Base-by-base conservation (phyloP, 2,797 vertebrate species). In the Toxotes lorentzi region DNA sequence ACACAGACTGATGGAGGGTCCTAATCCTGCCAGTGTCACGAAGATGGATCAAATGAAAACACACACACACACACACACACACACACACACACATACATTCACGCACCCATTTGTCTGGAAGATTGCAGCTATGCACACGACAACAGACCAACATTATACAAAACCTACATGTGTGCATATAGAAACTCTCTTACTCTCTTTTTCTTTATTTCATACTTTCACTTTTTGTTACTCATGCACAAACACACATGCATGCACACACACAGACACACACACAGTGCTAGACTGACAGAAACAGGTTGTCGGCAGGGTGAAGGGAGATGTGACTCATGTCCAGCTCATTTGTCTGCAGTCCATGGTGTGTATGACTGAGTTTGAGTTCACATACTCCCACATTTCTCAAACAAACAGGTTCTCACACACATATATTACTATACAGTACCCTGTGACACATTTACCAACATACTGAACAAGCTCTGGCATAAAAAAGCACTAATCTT, bases 11-110 rank as follows among this genome's bases (percentile, higher is more conserved):
- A 94, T 92, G 90, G 87, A 86, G 82, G 65, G 32, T 56, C 79
- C 76, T 91, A 90, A 93, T 94, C 92, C 90, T 87, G 88, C 90
- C 83, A 60, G 84, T 88, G 94, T 93, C 95, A 93, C 72, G 78
- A 93, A 93, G 93, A 95, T 91, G 89, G 93, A 95, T 95, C 94
- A 92, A 86, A 94, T 90, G 71, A 92, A 95, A 91, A 93, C 90
- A 93, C 79, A 73, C 61, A 66, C 70, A 41, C 70, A 50, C 56
- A 53, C 14, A 30, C 7, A 24, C 73, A 30, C 7, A 24, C 73
- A 32, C 16, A 35, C 27, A 24, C 38, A 35, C 40, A 35, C 56
- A 30, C 56, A 24, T 60, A 74, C 41, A 70, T 32, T 32, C 32
- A 57, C 21, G 5, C n/a, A 70, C 4, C 71, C 2, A 59, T 43